Conservation (phyloP, 2,888 invertebrate species). For the Meta bourneti region DNA sequence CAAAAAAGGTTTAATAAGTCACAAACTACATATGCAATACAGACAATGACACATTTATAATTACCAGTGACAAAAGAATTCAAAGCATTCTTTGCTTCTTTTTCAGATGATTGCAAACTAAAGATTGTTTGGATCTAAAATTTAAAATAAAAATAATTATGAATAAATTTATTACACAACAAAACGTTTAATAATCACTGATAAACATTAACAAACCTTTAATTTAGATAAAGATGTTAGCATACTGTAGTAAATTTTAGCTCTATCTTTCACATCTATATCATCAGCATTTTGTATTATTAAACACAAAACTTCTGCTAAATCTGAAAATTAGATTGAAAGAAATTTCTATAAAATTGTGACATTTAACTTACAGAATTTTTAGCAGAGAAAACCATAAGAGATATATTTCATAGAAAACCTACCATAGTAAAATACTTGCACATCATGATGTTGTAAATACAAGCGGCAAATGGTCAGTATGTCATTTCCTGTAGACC, state of each 20-base stretch:
- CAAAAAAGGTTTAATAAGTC: no score
- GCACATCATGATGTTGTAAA: conserved; percentile 62
- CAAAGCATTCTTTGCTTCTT: conserved; percentile 46
- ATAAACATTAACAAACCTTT: conserved; percentile 32
- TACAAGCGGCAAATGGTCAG: conserved; percentile 55
- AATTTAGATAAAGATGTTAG: conserved; percentile 55
- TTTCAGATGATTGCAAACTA: conserved; percentile 42
- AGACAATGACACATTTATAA: background rate
- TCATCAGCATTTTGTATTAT: conserved; percentile 42
- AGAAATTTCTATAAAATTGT: background rate
- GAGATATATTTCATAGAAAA: no score
- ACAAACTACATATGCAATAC: background rate
- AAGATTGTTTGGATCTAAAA: conserved; percentile 61
- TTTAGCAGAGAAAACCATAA: background rate
- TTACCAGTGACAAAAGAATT: conserved; percentile 66
- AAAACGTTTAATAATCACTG: background rate
- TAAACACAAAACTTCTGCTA: conserved; percentile 64
- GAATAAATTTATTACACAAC: background rate
- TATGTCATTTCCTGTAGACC: conserved; percentile 58
- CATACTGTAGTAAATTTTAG: conserved; percentile 67
- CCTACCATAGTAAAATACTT: conserved; percentile 67
- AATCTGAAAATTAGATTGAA: conserved; percentile 36
- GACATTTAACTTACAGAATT: background rate
- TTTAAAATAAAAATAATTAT: background rate
- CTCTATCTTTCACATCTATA: conserved; percentile 63